Evolutionary conservation across 1,140 invertebrate species (phyloP).

Genomic region (Sycobia sp.): DNA sequence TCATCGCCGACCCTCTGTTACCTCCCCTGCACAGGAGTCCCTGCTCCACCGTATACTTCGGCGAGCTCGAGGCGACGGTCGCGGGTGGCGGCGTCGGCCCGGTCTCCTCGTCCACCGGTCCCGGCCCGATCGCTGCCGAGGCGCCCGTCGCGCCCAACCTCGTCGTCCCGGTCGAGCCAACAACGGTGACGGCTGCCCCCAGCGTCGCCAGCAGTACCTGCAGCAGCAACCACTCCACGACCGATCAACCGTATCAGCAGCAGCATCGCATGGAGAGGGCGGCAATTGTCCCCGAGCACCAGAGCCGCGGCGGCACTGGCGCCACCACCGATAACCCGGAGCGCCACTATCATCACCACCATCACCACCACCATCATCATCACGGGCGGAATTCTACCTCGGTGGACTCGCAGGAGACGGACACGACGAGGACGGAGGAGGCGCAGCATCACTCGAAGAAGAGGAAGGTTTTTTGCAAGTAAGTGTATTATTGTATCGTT

Average conservation of each 20-base stretch:
- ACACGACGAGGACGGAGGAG: conserved; percentile 38
- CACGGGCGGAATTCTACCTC: conserved; percentile 41
- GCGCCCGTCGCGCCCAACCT: background rate
- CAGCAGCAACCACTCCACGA: conserved; percentile 21
- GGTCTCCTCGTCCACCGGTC: background rate
- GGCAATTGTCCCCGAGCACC: background rate
- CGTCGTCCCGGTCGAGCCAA: conserved; percentile 36
- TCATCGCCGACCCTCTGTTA: too few species aligned
- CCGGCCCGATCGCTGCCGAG: background rate
- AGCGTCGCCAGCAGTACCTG: conserved; percentile 39
- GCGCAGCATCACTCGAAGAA: conserved; percentile 43
- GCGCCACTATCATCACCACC: conserved; percentile 44
- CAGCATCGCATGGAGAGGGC: conserved; percentile 30
- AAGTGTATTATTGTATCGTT: too few species aligned
- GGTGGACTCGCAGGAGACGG: conserved; percentile 15
- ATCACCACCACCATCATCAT: conserved; percentile 48
- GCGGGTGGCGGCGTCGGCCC: background rate
- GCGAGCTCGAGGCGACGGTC: conserved; percentile 35
- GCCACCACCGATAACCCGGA: conserved; percentile 2
- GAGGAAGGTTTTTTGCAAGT: conserved; percentile 53
- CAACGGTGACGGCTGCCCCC: too few species aligned
- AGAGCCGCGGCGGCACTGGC: conserved; percentile 17
- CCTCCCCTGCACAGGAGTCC: conserved; percentile 48
- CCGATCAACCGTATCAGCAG: background rate
- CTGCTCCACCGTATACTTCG: conserved; percentile 53